These are phyloP conservation scores for Eubucco bourcierii DNA, from an alignment of 2,113 vertebrate species.

Conservation along the genomic window DNA sequence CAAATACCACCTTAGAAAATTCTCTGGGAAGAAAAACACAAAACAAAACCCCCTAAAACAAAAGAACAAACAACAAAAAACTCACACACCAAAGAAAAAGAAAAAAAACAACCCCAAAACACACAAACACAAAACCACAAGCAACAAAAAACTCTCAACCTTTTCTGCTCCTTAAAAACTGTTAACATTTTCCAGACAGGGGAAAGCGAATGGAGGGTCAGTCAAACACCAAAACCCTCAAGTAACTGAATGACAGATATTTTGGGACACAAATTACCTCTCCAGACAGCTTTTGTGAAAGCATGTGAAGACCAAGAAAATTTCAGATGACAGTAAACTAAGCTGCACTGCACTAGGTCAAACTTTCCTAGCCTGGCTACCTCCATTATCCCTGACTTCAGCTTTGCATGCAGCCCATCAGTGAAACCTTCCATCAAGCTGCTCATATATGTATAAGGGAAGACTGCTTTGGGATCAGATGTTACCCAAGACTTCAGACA, in stretches of 20 bases:
- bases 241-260: neutral
- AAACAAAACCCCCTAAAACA: too few relatives aligned
- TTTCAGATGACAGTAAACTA: neutral
- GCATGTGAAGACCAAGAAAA: neutral
- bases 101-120: too few relatives aligned
- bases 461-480: neutral
- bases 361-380: neutral
- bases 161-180: neutral
- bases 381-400: neutral
- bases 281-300: conserved; percentile 7
- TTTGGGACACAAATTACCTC: neutral
- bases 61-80: too few relatives aligned
- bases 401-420: neutral
- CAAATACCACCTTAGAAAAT: neutral
- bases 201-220: neutral
- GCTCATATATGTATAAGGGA: neutral
- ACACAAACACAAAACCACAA: too few relatives aligned
- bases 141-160: too few relatives aligned
- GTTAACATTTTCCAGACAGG: neutral
- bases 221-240: neutral
- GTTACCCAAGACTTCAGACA: neutral
- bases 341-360: neutral
- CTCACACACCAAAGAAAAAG: too few relatives aligned
- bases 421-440: neutral
- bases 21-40: neutral